Base-by-base conservation (phyloP, 2,888 invertebrate species). In the Mimas tiliae region DNA sequence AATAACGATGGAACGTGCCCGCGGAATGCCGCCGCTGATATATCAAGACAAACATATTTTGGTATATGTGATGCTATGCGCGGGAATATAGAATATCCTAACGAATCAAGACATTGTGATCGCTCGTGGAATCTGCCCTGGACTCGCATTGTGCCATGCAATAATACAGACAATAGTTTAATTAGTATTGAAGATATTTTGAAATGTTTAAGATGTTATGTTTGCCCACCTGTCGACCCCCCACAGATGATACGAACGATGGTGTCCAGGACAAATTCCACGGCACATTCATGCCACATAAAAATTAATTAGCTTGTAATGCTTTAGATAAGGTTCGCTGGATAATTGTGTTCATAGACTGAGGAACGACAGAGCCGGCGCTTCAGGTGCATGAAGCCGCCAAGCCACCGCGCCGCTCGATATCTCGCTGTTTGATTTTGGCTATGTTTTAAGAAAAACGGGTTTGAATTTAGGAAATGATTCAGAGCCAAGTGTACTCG, bases 31-130 rank as follows among this genome's bases (percentile, higher is more conserved):
- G 42, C 86, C 86, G 91, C 88, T 81, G 85, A 80, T 91, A 92
- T 93, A 93, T 93, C 93, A 92, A 93, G 92, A 93, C 91, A 91
- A 91, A 92, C 93, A 93, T 93, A 92, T 92, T 92, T 93, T 92
- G 91, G 87, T 92, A 93, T 93, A 93, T 93, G 92, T 91, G 90
- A 87, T 88, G 90, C 84, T 89, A 86, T 88, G 88, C 85, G 87
- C 90, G 84, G 88, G 86, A 86, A 80, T 80, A 83, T 85, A 74
- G 81, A 83, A 79, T 88, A 85, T 85, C 88, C 84, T 88, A 87
- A 85, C 77, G 81, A 84, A 83, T 81, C 77, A 81, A 85, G 78
- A 84, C 83, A 81, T 83, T 84, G 84, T 86, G 85, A 86, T 85
- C 79, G 78, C 80, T 78, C 76, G 82, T 87, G 89, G 91, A 87